Evolutionary conservation across 2,888 invertebrate species (phyloP), one percentile per base, ranked within the genome.

Genomic region (Druceiella hillmani): DNA sequence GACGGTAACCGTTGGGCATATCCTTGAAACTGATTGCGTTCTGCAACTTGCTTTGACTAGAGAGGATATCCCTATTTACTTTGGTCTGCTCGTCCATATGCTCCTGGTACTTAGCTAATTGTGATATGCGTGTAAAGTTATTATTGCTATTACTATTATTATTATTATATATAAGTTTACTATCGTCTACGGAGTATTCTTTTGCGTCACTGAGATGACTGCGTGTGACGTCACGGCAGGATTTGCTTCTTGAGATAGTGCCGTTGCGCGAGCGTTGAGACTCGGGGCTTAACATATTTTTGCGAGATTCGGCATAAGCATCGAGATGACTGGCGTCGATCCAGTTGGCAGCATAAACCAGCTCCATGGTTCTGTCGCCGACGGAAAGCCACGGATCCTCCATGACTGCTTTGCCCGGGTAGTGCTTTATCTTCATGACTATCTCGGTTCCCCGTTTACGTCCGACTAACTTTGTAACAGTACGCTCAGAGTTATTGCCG

Each of bases 321-420:
- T 58, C 64, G 33, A 78, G 62, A 55, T 74, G 75, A 44, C 69
- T 66, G n/a, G 83, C 78, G 54, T 86, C 84, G 44, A 83, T 74
- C 89, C 89, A 89, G 57, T 87, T 89, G 17, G 87, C 87, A 52
- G 87, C 88, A 60, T 89, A 89, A 30, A 86, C 76, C 33, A 84
- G 74, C 52, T 82, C 83, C 83, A 84, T 82, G 44, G 79, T 78
- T 52, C 76, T 75, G 49, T 79, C 79, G 50, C 76, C 74, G 27
- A 79, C 76, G 47, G 78, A 77, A 55, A 80, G 78, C 58, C 81
- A 79, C 48, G 76, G 74, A 61, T 81, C 82, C 59, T 86, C 87
- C 74, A 85, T 74, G 55, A 87, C 86, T 47, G 83, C 88, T 65
- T 85, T 84, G 48, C 88, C 88, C 27, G 88, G 88, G 62, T 88